A percentile compares a stretch with the other conserved stretches of the same genome.
Evolutionary conservation across 2,797 vertebrate genomes (phyloP).

Genomic region (Acestrorhynchus altus): DNA sequence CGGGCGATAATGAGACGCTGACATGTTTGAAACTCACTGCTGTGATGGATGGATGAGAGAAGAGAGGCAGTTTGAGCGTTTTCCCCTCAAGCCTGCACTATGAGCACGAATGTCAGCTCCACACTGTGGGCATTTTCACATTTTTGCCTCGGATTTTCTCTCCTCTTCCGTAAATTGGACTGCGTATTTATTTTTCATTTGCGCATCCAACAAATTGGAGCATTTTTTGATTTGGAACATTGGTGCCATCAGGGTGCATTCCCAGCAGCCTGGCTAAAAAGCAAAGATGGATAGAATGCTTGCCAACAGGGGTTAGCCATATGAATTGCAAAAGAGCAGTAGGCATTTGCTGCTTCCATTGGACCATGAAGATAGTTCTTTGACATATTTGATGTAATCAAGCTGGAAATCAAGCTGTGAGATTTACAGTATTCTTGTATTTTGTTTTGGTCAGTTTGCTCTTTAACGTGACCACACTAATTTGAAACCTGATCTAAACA

Average conservation of each 20-base stretch:
- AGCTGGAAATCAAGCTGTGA: neutral
- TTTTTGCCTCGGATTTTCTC: neutral
- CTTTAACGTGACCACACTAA: neutral
- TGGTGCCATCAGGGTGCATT: neutral
- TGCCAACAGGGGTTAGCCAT: neutral
- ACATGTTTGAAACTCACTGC: slow-evolving; percentile 43
- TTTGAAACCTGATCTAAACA: no score
- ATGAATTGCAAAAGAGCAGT: neutral
- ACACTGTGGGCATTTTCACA: neutral
- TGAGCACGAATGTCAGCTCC: neutral
- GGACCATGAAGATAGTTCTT: neutral
- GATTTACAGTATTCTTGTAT: neutral
- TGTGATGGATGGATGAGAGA: slow-evolving; percentile 41
- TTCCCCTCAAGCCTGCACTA: slow-evolving; percentile 13
- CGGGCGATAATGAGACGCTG: slow-evolving; percentile 41
- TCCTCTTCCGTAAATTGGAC: neutral
- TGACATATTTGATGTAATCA: neutral
- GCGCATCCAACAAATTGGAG: no score
- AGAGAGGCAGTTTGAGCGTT: slow-evolving; percentile 9
- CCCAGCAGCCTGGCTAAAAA: neutral
- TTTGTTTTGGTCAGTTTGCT: neutral
- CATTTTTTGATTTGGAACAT: neutral
- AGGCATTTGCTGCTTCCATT: neutral
- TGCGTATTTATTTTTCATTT: no score
- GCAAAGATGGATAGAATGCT: neutral